Base-by-base conservation (phyloP, 2,113 vertebrate genomes). In the Daubentonia madagascariensis region DNA sequence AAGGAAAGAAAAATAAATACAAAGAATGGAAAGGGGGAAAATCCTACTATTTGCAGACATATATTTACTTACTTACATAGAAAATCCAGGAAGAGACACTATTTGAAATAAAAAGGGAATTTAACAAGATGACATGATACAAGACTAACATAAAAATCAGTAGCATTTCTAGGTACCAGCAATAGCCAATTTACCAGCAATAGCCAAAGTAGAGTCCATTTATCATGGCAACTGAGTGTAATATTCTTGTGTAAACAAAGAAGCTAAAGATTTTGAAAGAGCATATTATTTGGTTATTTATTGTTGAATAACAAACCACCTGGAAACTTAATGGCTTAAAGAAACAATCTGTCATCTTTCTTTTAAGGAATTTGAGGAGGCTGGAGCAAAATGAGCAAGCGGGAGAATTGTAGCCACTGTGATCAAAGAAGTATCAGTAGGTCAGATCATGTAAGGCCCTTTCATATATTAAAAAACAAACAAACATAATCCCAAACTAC, bases 71-170 rank as follows among this genome's bases (percentile, higher is more conserved):
- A 30, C 37, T 65, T 67, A 76, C 10, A 90, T 9, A 76, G 50
- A 76, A 84, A 65, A 67, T 76, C 50, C 30, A 76, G 57, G 18
- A 67, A 54, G 13, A 89, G 75, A 76, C 32, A 63, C 28, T n/a
- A 68, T 85, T 84, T 95, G 6, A 79, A 40, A 79, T 84, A 68
- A 90, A 57, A 83, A 28, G 23, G 52, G 8, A 67, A 80, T 72
- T 86, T 80, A 72, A 2, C 20, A 91, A 73, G 5, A 86, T 75
- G 48, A 91, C 48, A 17, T 3, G 3, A 72, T 65, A 40, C 5
- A 86, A 40, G 25, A 59, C 23, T 50, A 86, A 57, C 2, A 80
- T 73, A 30, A 28, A 75, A n/a, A 22, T 68, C 11, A 8, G 5
- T 28, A 76, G 35, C 40, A 52, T 75, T 75, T 94, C 11, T 88